Evolutionary conservation across 2,113 vertebrate genomes (phyloP), one percentile per base, ranked within the genome.

Genomic region (Hiodon tergisus): DNA sequence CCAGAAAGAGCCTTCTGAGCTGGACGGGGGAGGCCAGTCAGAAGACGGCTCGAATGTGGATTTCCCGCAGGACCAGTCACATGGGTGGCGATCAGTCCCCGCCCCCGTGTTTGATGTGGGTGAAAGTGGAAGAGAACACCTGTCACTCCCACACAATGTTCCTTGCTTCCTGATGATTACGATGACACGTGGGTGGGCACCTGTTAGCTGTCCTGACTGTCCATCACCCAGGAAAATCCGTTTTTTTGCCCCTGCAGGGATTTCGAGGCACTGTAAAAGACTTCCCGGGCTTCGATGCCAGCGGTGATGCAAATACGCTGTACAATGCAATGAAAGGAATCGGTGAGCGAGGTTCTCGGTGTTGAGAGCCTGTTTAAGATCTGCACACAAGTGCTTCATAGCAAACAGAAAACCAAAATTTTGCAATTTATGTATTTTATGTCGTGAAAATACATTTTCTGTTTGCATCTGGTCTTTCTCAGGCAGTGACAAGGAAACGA

Each of bases 401-500:
- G 14, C 58, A 59, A 9, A 71, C 10, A n/a, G 54, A 52, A 48
- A 50, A 48, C 70, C 57, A 47, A 31, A 31, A 57, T 9, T 17
- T 16, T 60, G n/a, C 9, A 47, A 46, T 14, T 51, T 14, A 7
- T 13, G 67, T 69, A 62, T 31, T 31, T 31, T 31, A 60, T 17
- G 9, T 55, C 55, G 14, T 46, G n/a, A 62, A 58, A 4, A 3
- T 2, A 50, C 75, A 17, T 10, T 9, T 53, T 47, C n/a, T 78
- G 57, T 46, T 17, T 4, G 53, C 71, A 5, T 53, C 16, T 67
- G 77, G 58, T 85, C 46, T 68, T 75, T 62, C 74, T 0, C 83
- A 99, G 97, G 96, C 79, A 99, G 96, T 52, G 96, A 99, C 85
- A 98, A 98, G 86, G 94, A 98, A 5, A 88, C 96, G 84, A 98